A percentile compares a stretch with the other conserved stretches of the same genome.
phyloP scores from a whole-genome alignment of 2,113 vertebrate genomes.

The Neoarius graeffei region DNA sequence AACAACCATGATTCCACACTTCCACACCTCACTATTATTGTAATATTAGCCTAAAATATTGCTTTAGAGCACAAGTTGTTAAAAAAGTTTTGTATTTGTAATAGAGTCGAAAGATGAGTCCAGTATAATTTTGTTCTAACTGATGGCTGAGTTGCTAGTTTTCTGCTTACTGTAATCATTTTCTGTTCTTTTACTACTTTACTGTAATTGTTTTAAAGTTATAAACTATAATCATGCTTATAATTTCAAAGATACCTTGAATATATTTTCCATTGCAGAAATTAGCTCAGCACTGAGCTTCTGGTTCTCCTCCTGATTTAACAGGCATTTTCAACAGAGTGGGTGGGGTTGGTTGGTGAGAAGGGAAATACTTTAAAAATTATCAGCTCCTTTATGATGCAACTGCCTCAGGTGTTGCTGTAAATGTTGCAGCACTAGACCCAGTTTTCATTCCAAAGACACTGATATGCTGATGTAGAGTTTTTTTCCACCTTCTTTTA shows the following conservation, averaged over 20 bases:
- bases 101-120: not conserved
- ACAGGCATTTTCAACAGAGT: not conserved
- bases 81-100: not conserved
- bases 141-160: not conserved
- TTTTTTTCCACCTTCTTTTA: not conserved
- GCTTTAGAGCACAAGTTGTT: not conserved
- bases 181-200: not conserved
- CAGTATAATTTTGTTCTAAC: not conserved
- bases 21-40: not conserved
- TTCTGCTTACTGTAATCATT: not conserved
- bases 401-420: constrained; percentile 5
- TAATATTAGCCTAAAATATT: not conserved
- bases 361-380: not conserved
- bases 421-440: constrained; percentile 13
- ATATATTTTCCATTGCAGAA: not conserved
- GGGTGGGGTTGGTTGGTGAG: not conserved
- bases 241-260: not conserved
- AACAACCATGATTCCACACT: not conserved
- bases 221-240: not conserved
- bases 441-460: not conserved
- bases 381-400: constrained; percentile 3
- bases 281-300: not conserved
- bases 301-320: not conserved
- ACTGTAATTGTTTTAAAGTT: not conserved
- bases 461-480: not conserved